Evolutionary conservation across 2,797 vertebrate species (phyloP), one percentile per base, ranked within the genome.

Genomic region (Leptatherina wallacei): DNA sequence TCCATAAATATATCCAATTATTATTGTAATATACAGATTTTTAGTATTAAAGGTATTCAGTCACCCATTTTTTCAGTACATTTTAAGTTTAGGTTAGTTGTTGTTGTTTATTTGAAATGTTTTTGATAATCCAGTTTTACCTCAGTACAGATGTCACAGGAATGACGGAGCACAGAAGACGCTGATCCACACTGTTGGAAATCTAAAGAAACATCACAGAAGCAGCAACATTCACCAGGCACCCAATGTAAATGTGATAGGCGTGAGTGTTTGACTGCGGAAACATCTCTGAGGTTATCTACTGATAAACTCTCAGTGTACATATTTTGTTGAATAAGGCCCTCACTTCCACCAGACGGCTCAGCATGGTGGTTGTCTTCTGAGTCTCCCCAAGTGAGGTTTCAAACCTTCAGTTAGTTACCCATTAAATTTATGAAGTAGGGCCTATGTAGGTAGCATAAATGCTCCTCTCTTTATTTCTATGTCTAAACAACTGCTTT

Each of bases 231-330:
- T 67, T 84, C 81, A 84, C 54, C 61, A 32, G 49, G 58, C 72
- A 75, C 73, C 71, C 80, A 55, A 75, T 80, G 73, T 75, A 70
- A 70, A 59, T 64, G 58, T 83, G 64, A 79, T 27, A 36, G 61
- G 75, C 61, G 63, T 71, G 70, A 88, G 64, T 80, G 80, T 85
- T 75, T 71, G 71, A 79, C 71, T 64, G 60, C 11, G 3, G 49
- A 30, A 55, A 67, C 51, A 71, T 65, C 82, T 82, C 66, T 30
- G 54, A 67, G 69, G 84, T 85, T 89, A 85, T 91, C 88, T 83
- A 24, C 62, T 64, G 61, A 71, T 66, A 79, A 63, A 72, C 71
- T 75, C 76, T 62, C 71, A 63, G 30, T 56, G 49, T 67, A 74
- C 64, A 71, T 69, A 66, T 78, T 73, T 77, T 55, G 59, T 55